Evolutionary conservation across 2,888 invertebrate species (phyloP), one percentile per base, ranked within the genome.

Genomic region (Pyrrhosoma nymphula): DNA sequence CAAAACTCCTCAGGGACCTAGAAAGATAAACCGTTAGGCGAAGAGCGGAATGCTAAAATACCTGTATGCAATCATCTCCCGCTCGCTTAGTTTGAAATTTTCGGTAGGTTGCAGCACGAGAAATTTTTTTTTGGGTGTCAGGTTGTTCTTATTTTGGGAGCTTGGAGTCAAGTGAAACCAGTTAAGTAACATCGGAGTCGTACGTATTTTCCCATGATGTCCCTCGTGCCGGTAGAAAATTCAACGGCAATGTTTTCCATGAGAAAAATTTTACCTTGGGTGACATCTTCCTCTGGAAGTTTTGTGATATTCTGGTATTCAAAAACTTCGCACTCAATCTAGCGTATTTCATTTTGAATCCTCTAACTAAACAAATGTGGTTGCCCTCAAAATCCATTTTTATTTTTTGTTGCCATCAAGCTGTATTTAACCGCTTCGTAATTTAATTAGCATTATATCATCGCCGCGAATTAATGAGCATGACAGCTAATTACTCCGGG

Each of bases 11-110:
- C 56, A 55, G 55, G 26, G 35, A 18, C 82, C 82, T 82, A 82
- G 82, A 82, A 82, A 82, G 82, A 82, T 82, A 82, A 82, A 82
- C 82, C 82, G 82, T 82, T 82, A 82, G 82, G 35, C 16, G 82
- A 35, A 4, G 82, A 82, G 82, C 82, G 18, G 82, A 82, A 82
- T 82, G 82, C 82, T 82, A 30, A 82, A 35, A 82, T 35, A 82
- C 82, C 30, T 82, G 82, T 82, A 82, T 35, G 82, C 30, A 82
- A 82, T 82, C 82, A 35, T 82, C 82, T 82, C 82, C 35, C 14
- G 82, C 30, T 35, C 26, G 82, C 82, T 69, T 23, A 26, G 30
- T 82, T 82, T 12, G 35, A 82, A 82, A 35, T 16, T 82, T 82
- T 35, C 12, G 75, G 82, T 16, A 35, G 16, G 82, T 82, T 35